phyloP scores from a whole-genome alignment of 2,797 vertebrate species.

The Anas georgica region DNA sequence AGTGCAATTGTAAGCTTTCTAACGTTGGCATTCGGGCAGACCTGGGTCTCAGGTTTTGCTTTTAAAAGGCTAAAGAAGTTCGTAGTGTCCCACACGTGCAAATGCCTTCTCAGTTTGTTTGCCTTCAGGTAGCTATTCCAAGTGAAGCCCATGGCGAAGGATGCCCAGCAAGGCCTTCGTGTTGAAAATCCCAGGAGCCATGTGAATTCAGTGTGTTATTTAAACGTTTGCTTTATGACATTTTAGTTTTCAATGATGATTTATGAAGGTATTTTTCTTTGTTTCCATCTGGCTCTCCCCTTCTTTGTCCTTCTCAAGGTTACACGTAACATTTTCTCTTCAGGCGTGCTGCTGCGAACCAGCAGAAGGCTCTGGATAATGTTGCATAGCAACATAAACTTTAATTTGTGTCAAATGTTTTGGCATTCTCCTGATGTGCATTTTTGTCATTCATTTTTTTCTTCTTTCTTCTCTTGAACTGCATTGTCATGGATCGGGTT shows the following conservation, averaged over 20 bases:
- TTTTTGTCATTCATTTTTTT: constrained; percentile 27
- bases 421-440: background rate
- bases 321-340: constrained; percentile 17
- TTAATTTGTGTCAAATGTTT: constrained; percentile 53
- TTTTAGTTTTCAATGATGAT: constrained; percentile 19
- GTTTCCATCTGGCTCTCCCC: background rate
- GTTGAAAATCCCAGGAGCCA: constrained; percentile 24
- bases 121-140: background rate
- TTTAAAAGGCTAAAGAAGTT: background rate
- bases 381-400: constrained; percentile 55
- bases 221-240: background rate
- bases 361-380: constrained; percentile 43
- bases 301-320: constrained; percentile 36
- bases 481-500: background rate
- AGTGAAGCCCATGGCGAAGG: background rate
- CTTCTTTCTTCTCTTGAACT: constrained; percentile 19
- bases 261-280: constrained; percentile 36
- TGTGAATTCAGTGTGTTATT: background rate
- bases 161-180: background rate
- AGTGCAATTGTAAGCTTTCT: background rate
- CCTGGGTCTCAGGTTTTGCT: background rate
- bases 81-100: background rate
- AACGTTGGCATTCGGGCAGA: background rate
- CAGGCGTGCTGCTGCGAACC: background rate
- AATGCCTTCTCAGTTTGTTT: background rate